These are phyloP conservation scores for Heterodera filipjevi DNA, from an alignment of 2,888 invertebrate species.

Conservation along the genomic window DNA sequence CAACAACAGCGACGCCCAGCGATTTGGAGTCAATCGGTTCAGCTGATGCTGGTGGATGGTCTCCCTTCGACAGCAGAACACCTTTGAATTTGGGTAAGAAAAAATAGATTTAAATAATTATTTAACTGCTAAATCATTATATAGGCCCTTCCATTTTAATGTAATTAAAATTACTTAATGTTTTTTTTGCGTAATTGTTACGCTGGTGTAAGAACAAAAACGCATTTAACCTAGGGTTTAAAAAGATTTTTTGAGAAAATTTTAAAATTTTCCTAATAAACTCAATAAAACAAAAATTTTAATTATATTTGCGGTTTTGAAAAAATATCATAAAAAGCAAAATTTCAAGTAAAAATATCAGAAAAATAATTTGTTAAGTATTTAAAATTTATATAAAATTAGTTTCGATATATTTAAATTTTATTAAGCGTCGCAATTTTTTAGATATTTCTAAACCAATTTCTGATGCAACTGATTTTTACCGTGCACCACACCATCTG, in stretches of 20 bases:
- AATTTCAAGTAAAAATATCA: too few relatives aligned
- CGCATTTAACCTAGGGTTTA: too few relatives aligned
- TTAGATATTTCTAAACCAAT: constrained; percentile 56
- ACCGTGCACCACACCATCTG: constrained; percentile 86
- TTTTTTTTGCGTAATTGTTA: too few relatives aligned
- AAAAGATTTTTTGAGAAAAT: constrained; percentile 1
- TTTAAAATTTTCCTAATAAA: background rate
- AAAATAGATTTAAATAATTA: background rate
- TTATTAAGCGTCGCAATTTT: too few relatives aligned
- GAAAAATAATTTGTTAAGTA: too few relatives aligned
- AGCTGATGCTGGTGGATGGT: constrained; percentile 22
- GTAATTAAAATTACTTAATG: too few relatives aligned
- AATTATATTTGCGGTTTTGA: too few relatives aligned
- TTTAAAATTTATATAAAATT: background rate
- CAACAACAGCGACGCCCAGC: constrained; percentile 33
- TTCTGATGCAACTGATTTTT: constrained; percentile 71
- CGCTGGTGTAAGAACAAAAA: too few relatives aligned
- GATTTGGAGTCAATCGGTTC: constrained; percentile 38
- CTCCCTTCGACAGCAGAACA: constrained; percentile 26
- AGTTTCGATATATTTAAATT: background rate
- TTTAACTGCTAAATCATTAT: background rate
- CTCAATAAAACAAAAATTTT: too few relatives aligned
- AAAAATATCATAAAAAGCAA: too few relatives aligned
- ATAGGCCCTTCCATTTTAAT: too few relatives aligned
- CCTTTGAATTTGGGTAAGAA: constrained; percentile 19